Base-by-base conservation (phyloP, 2,113 vertebrate genomes). In the Pithys albifrons region DNA sequence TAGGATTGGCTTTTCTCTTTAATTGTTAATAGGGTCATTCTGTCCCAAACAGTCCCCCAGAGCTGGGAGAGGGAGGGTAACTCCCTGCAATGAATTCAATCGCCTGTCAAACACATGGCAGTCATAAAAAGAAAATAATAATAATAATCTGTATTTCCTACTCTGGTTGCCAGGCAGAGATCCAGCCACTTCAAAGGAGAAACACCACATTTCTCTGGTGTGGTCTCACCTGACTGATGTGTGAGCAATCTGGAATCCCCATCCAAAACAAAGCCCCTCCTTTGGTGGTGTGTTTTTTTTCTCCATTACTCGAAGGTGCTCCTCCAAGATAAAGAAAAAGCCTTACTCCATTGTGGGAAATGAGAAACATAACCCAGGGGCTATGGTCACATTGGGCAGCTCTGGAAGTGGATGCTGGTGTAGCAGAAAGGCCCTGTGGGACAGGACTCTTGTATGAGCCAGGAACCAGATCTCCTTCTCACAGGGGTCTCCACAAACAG, bases 211-310 rank as follows among this genome's bases (percentile, higher is more conserved):
- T 97, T 88, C 84, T 95, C 74, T 69, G 27, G 79, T 73, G 88
- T 97, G 95, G 97, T 94, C 96, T 98, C 96, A 98, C 95, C 97
- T 98, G 95, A 96, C 95, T 95, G 93, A 97, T 84, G 96, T 98
- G 96, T 95, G 93, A 97, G 94, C 89, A 97, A 97, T 97, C 88
- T 93, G 97, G 92, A 96, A 95, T 96, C 74, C 48, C 83, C 85
- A 85, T 89, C 67, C 93, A 95, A 94, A 97, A 96, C 75, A 96
- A 93, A 91, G 41, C 13, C 33, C 72, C 74, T 93, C 80, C 86
- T 94, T 94, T 64, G 49, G 77, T 69, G 91, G 46, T 35, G 91
- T 90, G 90, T 95, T 92, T 94, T 95, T 71, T 67, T 97, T 95
- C 87, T 48, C 86, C 0, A 0, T 85, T 71, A 64, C 64, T 41